phyloP scores from a whole-genome alignment of 2,797 vertebrate species.

The Emydoidea blandingii region DNA sequence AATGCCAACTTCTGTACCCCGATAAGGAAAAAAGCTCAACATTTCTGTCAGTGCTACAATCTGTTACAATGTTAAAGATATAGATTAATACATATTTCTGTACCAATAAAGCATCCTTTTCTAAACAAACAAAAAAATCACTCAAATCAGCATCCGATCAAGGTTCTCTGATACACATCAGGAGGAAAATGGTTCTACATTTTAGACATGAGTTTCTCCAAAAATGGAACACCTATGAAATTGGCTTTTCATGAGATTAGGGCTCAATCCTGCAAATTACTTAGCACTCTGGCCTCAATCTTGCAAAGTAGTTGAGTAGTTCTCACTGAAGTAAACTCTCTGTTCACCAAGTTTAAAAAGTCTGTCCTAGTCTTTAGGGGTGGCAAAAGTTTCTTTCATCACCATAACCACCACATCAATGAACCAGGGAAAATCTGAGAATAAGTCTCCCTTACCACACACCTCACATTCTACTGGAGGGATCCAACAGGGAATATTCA shows the following conservation, averaged over 20 bases:
- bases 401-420: not conserved
- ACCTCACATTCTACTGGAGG: not conserved
- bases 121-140: not conserved
- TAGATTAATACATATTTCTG: not conserved
- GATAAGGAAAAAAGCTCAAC: not conserved
- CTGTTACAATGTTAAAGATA: not conserved
- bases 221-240: not conserved
- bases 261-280: too few species aligned
- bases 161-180: slow-evolving; percentile 3
- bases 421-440: not conserved
- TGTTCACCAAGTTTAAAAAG: not conserved
- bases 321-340: not conserved
- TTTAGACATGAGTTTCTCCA: not conserved
- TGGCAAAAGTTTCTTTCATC: not conserved
- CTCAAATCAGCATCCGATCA: not conserved
- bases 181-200: not conserved
- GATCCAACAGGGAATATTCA: not conserved
- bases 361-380: not conserved
- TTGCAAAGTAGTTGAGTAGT: not conserved
- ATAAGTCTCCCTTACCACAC: not conserved
- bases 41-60: not conserved
- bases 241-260: not conserved
- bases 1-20: not conserved
- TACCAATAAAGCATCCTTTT: not conserved
- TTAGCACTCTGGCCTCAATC: not conserved